Evolutionary conservation across 2,888 invertebrate species (phyloP).

Genomic region (Ornithoptera priamus): DNA sequence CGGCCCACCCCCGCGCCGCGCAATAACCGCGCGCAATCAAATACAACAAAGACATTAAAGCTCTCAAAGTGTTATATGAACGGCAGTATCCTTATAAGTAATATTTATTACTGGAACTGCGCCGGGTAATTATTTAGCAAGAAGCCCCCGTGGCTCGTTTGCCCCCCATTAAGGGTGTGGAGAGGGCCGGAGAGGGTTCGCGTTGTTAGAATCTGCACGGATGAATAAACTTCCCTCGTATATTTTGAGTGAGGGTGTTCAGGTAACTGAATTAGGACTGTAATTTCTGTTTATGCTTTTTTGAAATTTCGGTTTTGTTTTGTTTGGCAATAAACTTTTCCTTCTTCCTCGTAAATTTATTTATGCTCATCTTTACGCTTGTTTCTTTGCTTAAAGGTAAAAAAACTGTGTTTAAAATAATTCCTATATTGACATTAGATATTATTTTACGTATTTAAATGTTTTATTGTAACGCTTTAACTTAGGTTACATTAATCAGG

Average conservation of each 20-base stretch:
- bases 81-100: constrained; percentile 56
- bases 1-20: constrained; percentile 6
- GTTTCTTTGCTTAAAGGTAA: neutral
- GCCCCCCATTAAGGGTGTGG: constrained; percentile 32
- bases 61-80: constrained; percentile 30
- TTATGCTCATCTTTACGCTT: neutral
- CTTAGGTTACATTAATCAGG: too few relatives aligned
- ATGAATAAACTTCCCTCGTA: constrained; percentile 48
- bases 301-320: constrained; percentile 20
- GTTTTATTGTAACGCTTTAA: too few relatives aligned
- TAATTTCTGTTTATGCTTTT: constrained; percentile 29
- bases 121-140: constrained; percentile 66
- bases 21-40: constrained; percentile 38
- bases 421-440: too few relatives aligned
- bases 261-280: constrained; percentile 40
- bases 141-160: constrained; percentile 39
- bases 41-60: constrained; percentile 45
- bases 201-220: constrained; percentile 45
- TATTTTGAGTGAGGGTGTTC: constrained; percentile 36
- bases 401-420: too few relatives aligned
- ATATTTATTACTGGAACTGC: constrained; percentile 71
- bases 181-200: constrained; percentile 10
- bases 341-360: constrained; percentile 17
- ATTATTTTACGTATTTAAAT: too few relatives aligned
- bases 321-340: constrained; percentile 11